phyloP scores from a whole-genome alignment of 2,113 vertebrate genomes.

The Chaetops frenatus region DNA sequence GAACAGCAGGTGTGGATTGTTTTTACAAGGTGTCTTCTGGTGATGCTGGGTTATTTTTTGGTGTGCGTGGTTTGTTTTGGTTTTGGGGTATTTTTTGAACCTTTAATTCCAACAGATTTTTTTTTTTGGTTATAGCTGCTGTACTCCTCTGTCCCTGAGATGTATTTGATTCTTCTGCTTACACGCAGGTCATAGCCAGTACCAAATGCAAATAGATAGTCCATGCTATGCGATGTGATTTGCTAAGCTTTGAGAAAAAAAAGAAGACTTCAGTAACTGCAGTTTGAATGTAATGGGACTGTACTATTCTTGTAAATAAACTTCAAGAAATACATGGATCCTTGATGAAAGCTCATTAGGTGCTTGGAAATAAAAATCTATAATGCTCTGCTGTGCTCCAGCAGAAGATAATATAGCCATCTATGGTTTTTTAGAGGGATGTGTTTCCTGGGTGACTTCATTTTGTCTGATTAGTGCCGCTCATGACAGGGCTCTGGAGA shows the following conservation, averaged over 20 bases:
- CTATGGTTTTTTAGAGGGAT: not conserved
- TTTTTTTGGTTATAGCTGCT: not conserved
- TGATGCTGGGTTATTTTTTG: fast-evolving
- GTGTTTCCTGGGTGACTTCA: not conserved
- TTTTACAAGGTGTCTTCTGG: not conserved
- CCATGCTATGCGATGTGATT: fast-evolving
- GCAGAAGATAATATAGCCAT: not conserved
- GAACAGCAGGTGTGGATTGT: constrained; percentile 13
- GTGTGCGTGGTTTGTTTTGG: not conserved
- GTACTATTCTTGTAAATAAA: fast-evolving
- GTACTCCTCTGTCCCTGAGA: not conserved
- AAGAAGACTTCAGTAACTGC: not conserved
- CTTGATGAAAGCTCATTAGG: not conserved
- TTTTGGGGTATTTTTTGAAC: not conserved
- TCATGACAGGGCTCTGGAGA: not conserved
- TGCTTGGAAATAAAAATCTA: not conserved
- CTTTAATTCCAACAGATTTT: not conserved
- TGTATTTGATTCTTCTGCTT: not conserved
- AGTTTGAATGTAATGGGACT: not conserved
- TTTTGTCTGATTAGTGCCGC: not conserved
- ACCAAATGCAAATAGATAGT: not conserved
- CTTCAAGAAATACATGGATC: not conserved
- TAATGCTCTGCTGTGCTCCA: not conserved
- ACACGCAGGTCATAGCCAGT: not conserved
- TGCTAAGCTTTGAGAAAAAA: not conserved